Evolutionary conservation across 2,797 vertebrate genomes (phyloP).

Genomic region (Poecilia gillii): DNA sequence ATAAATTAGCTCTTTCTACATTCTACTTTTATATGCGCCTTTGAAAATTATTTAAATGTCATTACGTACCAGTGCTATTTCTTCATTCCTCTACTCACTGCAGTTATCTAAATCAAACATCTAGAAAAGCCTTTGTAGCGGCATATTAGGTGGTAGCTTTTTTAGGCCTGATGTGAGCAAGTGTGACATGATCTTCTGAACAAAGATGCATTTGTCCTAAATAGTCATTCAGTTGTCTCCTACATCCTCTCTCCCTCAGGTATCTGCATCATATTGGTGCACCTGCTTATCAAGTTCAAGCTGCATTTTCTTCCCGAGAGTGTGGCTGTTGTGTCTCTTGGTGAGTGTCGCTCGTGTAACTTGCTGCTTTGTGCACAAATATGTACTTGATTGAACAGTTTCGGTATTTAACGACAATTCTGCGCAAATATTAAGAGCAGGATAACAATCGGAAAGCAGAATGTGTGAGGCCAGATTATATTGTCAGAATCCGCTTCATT

Average conservation of each 20-base stretch:
- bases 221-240: constrained; percentile 45
- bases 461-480: neutral
- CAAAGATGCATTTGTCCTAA: constrained; percentile 40
- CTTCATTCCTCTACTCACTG: constrained; percentile 2
- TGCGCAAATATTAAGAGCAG: neutral
- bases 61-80: neutral
- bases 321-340: constrained; percentile 96
- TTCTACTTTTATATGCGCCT: neutral
- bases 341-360: constrained; percentile 81
- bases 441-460: neutral
- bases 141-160: constrained; percentile 16
- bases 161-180: constrained; percentile 39
- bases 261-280: constrained; percentile 99
- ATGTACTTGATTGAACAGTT: neutral
- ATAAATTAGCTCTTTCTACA: too few species aligned
- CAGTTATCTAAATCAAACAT: constrained; percentile 10
- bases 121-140: constrained; percentile 20
- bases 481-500: neutral
- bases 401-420: constrained; percentile 2
- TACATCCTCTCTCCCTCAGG: constrained; percentile 74
- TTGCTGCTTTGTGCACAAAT: neutral
- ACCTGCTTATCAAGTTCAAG: constrained; percentile 96
- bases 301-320: constrained; percentile 98
- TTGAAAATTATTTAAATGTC: neutral
- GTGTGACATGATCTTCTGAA: constrained; percentile 22